A percentile compares a stretch with the other conserved stretches of the same genome.
Conservation (phyloP, 2,113 vertebrate species). For the Malurus cyaneus region DNA sequence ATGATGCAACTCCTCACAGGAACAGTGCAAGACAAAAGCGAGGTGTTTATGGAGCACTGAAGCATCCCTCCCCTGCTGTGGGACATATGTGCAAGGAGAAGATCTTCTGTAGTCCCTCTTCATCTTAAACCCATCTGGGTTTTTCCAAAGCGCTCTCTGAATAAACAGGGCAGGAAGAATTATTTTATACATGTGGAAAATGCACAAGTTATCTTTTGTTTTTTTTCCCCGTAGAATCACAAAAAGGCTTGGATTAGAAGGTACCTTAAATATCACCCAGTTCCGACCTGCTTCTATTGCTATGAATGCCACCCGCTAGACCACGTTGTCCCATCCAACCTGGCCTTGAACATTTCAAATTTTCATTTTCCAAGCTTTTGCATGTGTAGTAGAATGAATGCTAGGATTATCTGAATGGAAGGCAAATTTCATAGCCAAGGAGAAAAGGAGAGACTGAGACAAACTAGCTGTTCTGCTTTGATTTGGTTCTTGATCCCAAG, state of each 20-base stretch:
- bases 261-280: background rate
- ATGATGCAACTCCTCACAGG: background rate
- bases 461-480: background rate
- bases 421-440: background rate
- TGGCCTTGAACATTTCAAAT: background rate
- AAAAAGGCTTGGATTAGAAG: background rate
- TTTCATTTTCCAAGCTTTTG: background rate
- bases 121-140: background rate
- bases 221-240: fast-evolving
- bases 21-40: background rate
- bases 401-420: background rate
- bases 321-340: background rate
- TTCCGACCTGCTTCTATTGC: background rate
- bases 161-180: background rate
- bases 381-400: background rate
- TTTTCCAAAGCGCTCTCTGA: background rate
- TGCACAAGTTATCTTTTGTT: background rate
- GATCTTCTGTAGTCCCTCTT: background rate
- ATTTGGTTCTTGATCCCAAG: background rate
- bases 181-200: background rate
- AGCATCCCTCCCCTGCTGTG: background rate
- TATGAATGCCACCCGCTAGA: fast-evolving
- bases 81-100: background rate
- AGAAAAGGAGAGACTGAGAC: background rate
- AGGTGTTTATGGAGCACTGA: background rate